phyloP scores from a whole-genome alignment of 2,797 vertebrate species.

The Mallotus villosus region DNA sequence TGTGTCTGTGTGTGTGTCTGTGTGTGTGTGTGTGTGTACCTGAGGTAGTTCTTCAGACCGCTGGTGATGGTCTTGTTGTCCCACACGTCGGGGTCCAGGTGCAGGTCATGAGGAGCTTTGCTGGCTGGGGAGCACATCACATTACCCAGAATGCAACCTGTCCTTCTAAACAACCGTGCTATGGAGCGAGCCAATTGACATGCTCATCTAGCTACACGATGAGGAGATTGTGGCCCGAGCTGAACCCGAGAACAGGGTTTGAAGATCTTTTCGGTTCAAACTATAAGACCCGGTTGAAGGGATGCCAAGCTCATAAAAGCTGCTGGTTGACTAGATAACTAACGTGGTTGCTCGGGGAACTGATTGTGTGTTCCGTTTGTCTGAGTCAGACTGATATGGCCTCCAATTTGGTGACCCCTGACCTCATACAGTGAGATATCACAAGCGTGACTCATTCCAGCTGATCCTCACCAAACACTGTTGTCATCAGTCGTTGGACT shows the following conservation, averaged over 20 bases:
- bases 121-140: slow-evolving; percentile 64
- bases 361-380: too few relatives aligned
- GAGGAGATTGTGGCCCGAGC: too few relatives aligned
- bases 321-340: background rate
- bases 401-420: too few relatives aligned
- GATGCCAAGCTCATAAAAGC: background rate
- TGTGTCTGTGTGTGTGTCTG: background rate
- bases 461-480: slow-evolving; percentile 79
- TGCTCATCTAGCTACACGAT: too few relatives aligned
- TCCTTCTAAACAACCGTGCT: too few relatives aligned
- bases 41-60: slow-evolving; percentile 85
- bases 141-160: background rate
- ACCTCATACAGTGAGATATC: background rate
- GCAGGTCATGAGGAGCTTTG: slow-evolving; percentile 88
- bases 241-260: too few relatives aligned
- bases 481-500: slow-evolving; percentile 89
- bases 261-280: too few relatives aligned
- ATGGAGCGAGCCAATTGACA: too few relatives aligned
- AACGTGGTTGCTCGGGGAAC: background rate
- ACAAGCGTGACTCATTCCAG: background rate
- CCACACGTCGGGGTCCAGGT: slow-evolving; percentile 92
- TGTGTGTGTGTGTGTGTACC: slow-evolving; percentile 6
- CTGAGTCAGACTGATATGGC: too few relatives aligned
- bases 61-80: slow-evolving; percentile 98
- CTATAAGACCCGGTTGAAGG: too few relatives aligned